Evolutionary conservation across 2,888 invertebrate genomes (phyloP), one percentile per base, ranked within the genome.

Genomic region (Caenorhabditis sinica): DNA sequence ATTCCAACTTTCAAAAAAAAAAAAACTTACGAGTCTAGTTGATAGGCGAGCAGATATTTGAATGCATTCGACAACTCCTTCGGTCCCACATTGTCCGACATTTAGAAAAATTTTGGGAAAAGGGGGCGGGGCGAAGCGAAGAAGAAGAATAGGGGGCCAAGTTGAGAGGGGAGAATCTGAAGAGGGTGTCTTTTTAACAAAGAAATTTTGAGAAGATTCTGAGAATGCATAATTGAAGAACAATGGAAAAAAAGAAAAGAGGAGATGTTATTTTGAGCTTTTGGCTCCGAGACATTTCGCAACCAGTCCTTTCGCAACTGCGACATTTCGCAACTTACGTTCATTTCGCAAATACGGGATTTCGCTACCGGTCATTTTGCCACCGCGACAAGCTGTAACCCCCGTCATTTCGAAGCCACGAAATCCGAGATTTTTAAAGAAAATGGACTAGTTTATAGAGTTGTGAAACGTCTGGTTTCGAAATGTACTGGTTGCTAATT

Each of bases 31-130:
- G 76, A 73, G 30, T 83, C 72, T 17, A 83, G 40, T 58, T 83
- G 83, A 61, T 66, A 73, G 28, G 76, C 72, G 13, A 83, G 69
- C n/a, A 77, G 58, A 76, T 77, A 73, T 58, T 73, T 72, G 73
- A 83, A 83, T 23, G 83, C 83, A 65, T 71, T 63, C 66, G 77
- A 77, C 53, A 83, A 25, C 43, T 83, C 83, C 33, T 77, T 76
- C 2, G 77, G 66, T 33, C 77, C 65, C 13, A 83, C 23, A 56
- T 77, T 58, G 68, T 83, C 83, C 45, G 83, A 83, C 83, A 83
- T 83, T 65, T 49, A n/a, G n/a, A n/a, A n/a, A n/a, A n/a, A n/a
- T 49, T 49, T 49, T 49, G 33, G 25, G 15, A 33, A 58, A 33
- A 58, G 49, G 33, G 33, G 53, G 68, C 33, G 33, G 45, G 28